A percentile compares a stretch with the other conserved stretches of the same genome.
These are phyloP conservation scores for Pherbina coryleti DNA, from an alignment of 2,888 invertebrate species.

Conservation along the genomic window DNA sequence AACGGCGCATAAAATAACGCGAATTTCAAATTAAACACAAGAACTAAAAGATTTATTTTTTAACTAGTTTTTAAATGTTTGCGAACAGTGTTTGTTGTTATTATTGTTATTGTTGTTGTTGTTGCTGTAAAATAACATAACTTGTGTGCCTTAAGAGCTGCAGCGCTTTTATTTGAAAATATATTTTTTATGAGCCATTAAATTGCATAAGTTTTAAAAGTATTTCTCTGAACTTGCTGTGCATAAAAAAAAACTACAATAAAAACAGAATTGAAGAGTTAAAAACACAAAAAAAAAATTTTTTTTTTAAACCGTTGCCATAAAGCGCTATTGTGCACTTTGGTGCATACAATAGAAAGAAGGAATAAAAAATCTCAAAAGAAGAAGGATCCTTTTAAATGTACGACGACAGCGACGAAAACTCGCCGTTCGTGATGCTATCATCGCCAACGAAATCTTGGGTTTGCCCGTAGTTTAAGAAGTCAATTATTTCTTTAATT, in stretches of 20 bases:
- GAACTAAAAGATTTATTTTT: background rate
- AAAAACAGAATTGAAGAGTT: constrained; percentile 38
- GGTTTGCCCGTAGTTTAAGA: constrained; percentile 57
- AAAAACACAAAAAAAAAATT: constrained; percentile 43
- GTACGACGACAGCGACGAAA: constrained; percentile 76
- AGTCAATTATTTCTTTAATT: constrained; percentile 9
- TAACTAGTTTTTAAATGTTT: background rate
- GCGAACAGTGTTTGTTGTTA: background rate
- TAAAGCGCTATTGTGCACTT: background rate
- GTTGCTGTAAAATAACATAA: background rate
- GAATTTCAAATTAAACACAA: background rate
- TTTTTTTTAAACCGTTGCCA: background rate
- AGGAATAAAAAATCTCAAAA: constrained; percentile 32
- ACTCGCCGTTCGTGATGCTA: constrained; percentile 77
- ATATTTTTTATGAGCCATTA: background rate
- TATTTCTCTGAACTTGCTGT: background rate
- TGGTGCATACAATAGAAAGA: background rate
- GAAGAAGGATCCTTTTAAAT: constrained; percentile 62
- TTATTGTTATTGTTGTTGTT: background rate
- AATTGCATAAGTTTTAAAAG: background rate
- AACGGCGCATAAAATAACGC: constrained; percentile 32
- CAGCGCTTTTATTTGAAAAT: background rate
- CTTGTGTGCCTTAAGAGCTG: background rate
- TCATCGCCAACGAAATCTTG: constrained; percentile 76
- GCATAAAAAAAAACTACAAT: background rate